phyloP scores from a whole-genome alignment of 2,113 vertebrate species.

The Mus spicilegus region DNA sequence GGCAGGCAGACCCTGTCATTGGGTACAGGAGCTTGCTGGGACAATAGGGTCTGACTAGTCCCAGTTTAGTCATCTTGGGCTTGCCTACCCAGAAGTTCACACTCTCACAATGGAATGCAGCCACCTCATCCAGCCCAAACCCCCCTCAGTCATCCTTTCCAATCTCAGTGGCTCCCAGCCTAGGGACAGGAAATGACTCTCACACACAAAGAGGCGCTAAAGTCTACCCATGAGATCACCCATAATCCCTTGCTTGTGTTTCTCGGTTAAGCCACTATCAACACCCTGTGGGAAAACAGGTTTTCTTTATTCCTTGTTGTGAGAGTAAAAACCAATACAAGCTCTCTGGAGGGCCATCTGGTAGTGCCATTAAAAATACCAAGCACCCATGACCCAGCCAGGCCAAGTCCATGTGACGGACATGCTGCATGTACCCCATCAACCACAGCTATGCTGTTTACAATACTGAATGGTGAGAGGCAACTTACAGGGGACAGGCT shows the following conservation, averaged over 20 bases:
- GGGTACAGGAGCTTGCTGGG: background rate
- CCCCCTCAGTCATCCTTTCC: accelerated
- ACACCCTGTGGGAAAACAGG: background rate
- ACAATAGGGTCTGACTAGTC: background rate
- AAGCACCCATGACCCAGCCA: background rate
- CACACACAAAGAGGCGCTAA: background rate
- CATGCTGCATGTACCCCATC: accelerated
- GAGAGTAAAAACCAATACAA: background rate
- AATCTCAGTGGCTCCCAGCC: background rate
- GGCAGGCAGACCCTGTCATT: background rate
- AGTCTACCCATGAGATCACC: background rate
- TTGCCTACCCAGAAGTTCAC: background rate
- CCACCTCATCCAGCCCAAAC: accelerated
- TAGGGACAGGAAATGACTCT: background rate
- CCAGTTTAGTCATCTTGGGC: background rate
- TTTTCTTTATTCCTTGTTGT: background rate
- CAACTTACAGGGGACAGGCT: background rate
- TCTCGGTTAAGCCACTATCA: background rate
- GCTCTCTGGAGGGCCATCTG: background rate
- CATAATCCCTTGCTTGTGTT: background rate
- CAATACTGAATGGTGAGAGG: background rate
- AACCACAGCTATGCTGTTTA: background rate
- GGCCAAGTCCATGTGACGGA: background rate
- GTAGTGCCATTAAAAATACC: background rate
- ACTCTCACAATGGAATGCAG: background rate